A percentile compares a stretch with the other conserved stretches of the same genome.
phyloP scores from a whole-genome alignment of 2,797 vertebrate genomes.

The Sebastiscus tertius region DNA sequence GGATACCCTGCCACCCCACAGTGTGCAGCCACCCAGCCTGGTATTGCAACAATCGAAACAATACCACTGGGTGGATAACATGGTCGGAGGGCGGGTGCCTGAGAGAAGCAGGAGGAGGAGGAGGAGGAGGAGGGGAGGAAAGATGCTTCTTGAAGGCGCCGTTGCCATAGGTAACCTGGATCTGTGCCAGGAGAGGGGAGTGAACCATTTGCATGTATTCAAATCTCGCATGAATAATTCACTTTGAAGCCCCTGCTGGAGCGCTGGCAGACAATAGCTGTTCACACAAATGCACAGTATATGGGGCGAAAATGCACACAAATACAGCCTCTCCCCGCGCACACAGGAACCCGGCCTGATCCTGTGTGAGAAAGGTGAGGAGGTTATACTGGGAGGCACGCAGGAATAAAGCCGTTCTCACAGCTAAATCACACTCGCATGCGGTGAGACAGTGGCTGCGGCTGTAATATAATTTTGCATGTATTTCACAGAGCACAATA shows the following conservation, averaged over 20 bases:
- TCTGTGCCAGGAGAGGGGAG: slow-evolving; percentile 75
- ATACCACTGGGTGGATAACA: slow-evolving; percentile 64
- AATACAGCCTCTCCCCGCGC: slow-evolving; percentile 25
- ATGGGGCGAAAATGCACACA: slow-evolving; percentile 36
- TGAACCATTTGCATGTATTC: slow-evolving; percentile 86
- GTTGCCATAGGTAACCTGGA: slow-evolving; percentile 87
- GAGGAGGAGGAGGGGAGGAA: slow-evolving; percentile 31
- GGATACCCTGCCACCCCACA: slow-evolving; percentile 70
- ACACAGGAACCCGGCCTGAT: slow-evolving; percentile 23
- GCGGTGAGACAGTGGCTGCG: slow-evolving; percentile 23
- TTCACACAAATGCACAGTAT: slow-evolving; percentile 43
- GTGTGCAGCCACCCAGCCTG: slow-evolving; percentile 65
- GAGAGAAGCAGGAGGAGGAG: slow-evolving; percentile 30
- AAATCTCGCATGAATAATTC: slow-evolving; percentile 87
- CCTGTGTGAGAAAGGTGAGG: slow-evolving; percentile 71
- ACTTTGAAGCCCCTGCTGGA: slow-evolving; percentile 72
- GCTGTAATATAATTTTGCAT: neutral
- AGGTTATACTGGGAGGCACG: slow-evolving; percentile 58
- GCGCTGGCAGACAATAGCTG: slow-evolving; percentile 72
- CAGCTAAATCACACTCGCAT: slow-evolving; percentile 35
- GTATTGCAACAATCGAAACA: slow-evolving; percentile 73
- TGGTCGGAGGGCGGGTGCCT: slow-evolving; percentile 66
- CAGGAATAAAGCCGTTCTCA: slow-evolving; percentile 46
- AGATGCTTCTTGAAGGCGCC: slow-evolving; percentile 74
- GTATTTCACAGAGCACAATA: slow-evolving; percentile 18